Conservation (phyloP, 2,888 invertebrate genomes). For the Apoderus coryli region DNA sequence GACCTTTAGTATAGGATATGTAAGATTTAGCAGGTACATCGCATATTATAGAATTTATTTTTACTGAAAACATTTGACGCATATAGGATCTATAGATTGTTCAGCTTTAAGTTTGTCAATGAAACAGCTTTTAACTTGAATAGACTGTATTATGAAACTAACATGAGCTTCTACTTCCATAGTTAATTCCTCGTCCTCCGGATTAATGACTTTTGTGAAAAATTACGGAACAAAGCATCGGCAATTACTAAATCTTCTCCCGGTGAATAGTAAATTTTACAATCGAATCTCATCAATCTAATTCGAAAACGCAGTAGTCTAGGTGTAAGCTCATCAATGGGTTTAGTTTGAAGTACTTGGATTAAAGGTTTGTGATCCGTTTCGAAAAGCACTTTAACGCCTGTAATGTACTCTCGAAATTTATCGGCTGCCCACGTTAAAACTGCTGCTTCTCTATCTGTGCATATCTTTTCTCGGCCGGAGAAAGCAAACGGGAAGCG, state of each 20-base stretch:
- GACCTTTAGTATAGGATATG: slow-evolving; percentile 10
- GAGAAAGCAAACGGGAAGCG: slow-evolving; percentile 9
- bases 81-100: too few relatives aligned
- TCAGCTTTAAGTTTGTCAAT: too few relatives aligned
- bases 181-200: too few relatives aligned
- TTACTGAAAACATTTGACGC: too few relatives aligned
- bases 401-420: slow-evolving; percentile 8
- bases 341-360: slow-evolving; percentile 10
- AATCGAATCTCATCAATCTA: slow-evolving; percentile 10
- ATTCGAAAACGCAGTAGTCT: slow-evolving; percentile 10
- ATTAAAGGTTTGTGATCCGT: slow-evolving; percentile 12
- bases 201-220: too few relatives aligned
- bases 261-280: too few relatives aligned
- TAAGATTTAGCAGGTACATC: slow-evolving; percentile 12
- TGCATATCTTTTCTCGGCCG: slow-evolving; percentile 7
- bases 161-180: too few relatives aligned
- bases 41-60: too few relatives aligned
- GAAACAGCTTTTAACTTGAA: too few relatives aligned
- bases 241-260: slow-evolving; percentile 3
- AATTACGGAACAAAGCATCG: slow-evolving; percentile 1
- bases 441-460: slow-evolving; percentile 10
- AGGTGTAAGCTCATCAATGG: slow-evolving; percentile 11
- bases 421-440: slow-evolving; percentile 9
- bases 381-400: slow-evolving; percentile 5
- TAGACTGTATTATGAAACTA: too few relatives aligned